phyloP scores from a whole-genome alignment of 2,888 invertebrate species.

The Sarcophaga rosellei region DNA sequence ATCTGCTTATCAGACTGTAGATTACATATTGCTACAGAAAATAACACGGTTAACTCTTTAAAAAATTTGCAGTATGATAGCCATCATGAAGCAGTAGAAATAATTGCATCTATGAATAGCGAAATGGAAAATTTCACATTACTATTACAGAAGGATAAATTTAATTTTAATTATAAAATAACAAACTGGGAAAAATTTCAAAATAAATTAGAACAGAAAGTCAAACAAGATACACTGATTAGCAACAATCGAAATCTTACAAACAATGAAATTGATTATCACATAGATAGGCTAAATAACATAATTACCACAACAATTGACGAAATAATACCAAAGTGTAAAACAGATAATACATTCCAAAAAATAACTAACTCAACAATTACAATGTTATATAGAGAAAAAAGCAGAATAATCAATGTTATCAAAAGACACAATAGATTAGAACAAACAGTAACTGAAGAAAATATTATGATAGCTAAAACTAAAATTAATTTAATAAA shows the following conservation, averaged over 20 bases:
- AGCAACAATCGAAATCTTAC: background rate
- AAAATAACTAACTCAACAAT: background rate
- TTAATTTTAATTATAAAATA: constrained; percentile 1
- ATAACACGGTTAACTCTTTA: background rate
- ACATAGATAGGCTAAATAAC: background rate
- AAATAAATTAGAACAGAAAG: background rate
- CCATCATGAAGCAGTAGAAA: constrained; percentile 14
- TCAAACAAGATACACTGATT: background rate
- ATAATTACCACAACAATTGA: background rate
- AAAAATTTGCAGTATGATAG: constrained; percentile 18
- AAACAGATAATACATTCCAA: background rate
- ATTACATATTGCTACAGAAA: too few species aligned
- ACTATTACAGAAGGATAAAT: background rate
- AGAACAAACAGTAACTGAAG: background rate
- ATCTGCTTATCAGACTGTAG: background rate
- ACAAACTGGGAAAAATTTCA: background rate
- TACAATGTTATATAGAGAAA: background rate
- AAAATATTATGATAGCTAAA: background rate
- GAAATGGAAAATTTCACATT: background rate
- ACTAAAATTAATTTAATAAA: constrained; percentile 12
- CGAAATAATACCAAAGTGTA: background rate
- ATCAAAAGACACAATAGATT: constrained; percentile 13
- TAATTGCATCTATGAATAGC: background rate
- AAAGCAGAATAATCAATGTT: background rate
- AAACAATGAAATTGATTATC: constrained; percentile 10